Conservation (phyloP, 2,113 vertebrate genomes). For the Trochalopteron elliotii region DNA sequence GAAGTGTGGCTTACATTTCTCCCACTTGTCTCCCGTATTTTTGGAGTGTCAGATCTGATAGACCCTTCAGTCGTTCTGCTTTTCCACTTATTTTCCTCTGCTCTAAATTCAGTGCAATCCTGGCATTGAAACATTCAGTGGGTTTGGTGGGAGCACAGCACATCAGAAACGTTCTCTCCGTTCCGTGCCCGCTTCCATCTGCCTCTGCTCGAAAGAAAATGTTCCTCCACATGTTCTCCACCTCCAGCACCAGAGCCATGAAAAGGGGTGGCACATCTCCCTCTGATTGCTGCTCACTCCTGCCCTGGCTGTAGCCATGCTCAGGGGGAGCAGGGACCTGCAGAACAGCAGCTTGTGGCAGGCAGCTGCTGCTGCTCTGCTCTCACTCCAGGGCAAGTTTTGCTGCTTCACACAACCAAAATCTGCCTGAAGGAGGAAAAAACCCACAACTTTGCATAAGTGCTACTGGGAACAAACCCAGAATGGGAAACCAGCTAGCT, state of each 20-base stretch:
- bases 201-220: not conserved
- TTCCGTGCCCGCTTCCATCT: not conserved
- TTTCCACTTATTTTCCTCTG: not conserved
- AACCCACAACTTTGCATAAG: not conserved
- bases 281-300: not conserved
- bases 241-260: not conserved
- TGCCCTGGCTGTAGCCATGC: not conserved
- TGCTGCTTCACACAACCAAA: not conserved
- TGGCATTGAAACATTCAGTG: not conserved
- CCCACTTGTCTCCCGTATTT: not conserved
- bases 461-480: not conserved
- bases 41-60: not conserved
- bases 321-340: not conserved
- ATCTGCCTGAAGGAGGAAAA: not conserved
- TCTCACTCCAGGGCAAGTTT: not conserved
- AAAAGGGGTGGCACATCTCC: not conserved
- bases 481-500: not conserved
- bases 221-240: not conserved
- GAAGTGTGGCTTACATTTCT: slow-evolving; percentile 5
- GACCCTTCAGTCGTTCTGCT: not conserved
- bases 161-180: not conserved
- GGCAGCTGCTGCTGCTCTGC: not conserved
- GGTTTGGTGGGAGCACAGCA: not conserved
- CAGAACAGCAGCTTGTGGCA: not conserved
- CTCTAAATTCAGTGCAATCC: not conserved